Conservation (phyloP, 2,888 invertebrate species). For the Amiota minor region DNA sequence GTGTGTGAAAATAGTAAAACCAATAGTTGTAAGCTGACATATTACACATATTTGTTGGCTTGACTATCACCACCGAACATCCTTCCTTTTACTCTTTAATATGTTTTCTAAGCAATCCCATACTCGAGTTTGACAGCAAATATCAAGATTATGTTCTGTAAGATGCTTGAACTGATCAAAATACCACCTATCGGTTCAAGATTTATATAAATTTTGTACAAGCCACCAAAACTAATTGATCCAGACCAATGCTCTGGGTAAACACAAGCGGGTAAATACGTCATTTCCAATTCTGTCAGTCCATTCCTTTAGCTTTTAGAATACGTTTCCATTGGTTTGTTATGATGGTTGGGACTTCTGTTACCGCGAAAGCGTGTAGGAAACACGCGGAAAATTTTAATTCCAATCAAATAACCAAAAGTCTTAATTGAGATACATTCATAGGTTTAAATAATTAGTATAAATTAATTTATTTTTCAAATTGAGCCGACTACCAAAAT, state of each 20-base stretch:
- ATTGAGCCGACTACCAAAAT: too few species aligned
- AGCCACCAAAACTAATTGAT: neutral
- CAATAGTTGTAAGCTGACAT: neutral
- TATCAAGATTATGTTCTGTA: neutral
- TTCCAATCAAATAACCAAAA: too few species aligned
- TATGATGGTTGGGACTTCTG: too few species aligned
- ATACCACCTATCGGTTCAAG: neutral
- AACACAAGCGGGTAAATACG: too few species aligned
- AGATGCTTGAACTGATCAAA: conserved; percentile 6
- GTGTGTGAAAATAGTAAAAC: conserved; percentile 5
- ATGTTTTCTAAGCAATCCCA: conserved; percentile 10
- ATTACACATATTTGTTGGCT: neutral
- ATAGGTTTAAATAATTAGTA: too few species aligned
- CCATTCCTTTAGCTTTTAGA: too few species aligned
- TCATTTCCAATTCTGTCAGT: too few species aligned
- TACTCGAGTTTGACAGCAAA: neutral
- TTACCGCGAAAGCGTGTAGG: too few species aligned
- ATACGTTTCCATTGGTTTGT: too few species aligned
- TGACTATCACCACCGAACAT: neutral
- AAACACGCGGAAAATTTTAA: too few species aligned
- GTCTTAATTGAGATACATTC: too few species aligned
- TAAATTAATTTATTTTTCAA: too few species aligned
- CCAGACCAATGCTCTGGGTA: neutral
- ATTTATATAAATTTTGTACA: neutral
- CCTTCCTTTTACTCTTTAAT: neutral